Base-by-base conservation (phyloP, 2,888 invertebrate species). In the Leptothorax acervorum region DNA sequence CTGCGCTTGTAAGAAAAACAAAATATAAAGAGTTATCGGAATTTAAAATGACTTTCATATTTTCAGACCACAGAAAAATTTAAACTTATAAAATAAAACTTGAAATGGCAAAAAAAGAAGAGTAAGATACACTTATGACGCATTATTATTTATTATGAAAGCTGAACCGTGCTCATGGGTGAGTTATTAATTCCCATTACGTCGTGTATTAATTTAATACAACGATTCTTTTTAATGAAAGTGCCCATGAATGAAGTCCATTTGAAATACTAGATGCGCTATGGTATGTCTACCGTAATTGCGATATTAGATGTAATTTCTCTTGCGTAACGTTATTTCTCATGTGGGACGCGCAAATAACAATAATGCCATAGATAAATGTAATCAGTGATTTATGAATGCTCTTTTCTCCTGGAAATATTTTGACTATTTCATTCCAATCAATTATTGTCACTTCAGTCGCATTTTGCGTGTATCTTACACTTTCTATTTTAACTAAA, bases 241-340 rank as follows among this genome's bases (percentile, higher is more conserved):
- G 15, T 57, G 57, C 35, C 35, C 23, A 28, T 48, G 63, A 79
- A 79, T 66, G 68, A 71, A 71, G 23, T 35, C 53, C 60, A 71
- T 60, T 79, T 39, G 48, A 73, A 73, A 73, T 60, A 70, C 57
- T 79, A 31, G 8, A 73, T 35, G 35, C 18, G 39, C 48, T 57
- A 23, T 23, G 31, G 23, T 53, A 15, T 35, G 15, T 23, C 45
- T 23, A 11, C 35, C 18, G 15, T 79, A 60, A 71, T 71, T 70
- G 18, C 57, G 23, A 23, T 48, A 57, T 68, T 79, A 79, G 35
- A 73, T 11, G 74, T 35, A 73, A 79, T 79, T 71, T 73, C 39
- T 60, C 60, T 79, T 73, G 48, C n/a, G n/a, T 66, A 74, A 53
- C 57, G 35, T 57, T 71, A 70, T 45, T 75, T 51, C 31, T 79